Base-by-base conservation (phyloP, 2,888 invertebrate species). In the Hydrotaea cyrtoneurina region DNA sequence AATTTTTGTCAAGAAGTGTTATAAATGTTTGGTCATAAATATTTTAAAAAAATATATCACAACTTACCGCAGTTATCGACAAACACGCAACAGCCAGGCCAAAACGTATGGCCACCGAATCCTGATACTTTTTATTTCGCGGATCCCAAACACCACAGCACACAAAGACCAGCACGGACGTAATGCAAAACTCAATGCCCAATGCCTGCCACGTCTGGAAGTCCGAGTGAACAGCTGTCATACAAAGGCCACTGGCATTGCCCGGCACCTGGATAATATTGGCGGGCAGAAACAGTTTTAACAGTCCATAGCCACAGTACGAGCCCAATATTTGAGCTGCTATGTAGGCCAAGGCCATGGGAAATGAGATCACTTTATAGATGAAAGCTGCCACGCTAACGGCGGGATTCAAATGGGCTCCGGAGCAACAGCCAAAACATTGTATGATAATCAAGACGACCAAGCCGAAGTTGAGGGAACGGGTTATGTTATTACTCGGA, bases 341-440 rank as follows among this genome's bases (percentile, higher is more conserved):
- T 0, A 95, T 87, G 88, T 96, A 97, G 11, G 94, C 90, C 0
- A 94, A 89, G 0, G 94, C 95, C 80, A 95, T 93, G 1, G 86
- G 87, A 53, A 91, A 62, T 0, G 89, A 85, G 0, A 92, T 84
- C 84, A 89, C 31, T 2, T 92, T 89, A 78, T 92, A 93, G 46
- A 93, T 82, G 0, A 94, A 93, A 0, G 96, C 94, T 0, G 95
- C 94, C 5, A 96, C 90, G 0, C 96, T 96, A 3, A 97, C 95
- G 0, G 95, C 94, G 0, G 97, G 97, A 91, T 97, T 97, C 89
- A 97, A 92, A 89, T 96, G 96, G 0, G 96, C 95, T 23, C 96
- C 96, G 46, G 96, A 96, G 75, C 96, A 93, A 88, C 96, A 96
- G 2, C 96, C 96, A 86, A 96, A 95, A 78, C 94, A 94, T 94